Percentiles rank a stretch among this genome's conserved stretches.
phyloP scores from a whole-genome alignment of 2,113 vertebrate species.

The Catharus fuscescens region DNA sequence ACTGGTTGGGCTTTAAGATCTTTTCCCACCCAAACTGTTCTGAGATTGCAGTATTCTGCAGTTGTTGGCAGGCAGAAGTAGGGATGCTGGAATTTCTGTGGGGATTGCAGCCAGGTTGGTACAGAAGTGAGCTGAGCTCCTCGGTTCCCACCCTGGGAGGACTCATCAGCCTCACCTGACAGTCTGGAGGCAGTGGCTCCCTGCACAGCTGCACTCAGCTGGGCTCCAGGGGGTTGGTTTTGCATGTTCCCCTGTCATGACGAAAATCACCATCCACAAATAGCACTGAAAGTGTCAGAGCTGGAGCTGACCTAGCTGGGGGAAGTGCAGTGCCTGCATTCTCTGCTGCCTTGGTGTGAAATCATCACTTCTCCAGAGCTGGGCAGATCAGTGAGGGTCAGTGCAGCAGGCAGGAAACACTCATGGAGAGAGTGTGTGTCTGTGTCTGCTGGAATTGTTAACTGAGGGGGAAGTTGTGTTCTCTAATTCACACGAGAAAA shows the following conservation, averaged over 20 bases:
- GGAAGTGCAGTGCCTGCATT: neutral
- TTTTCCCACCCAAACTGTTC: rapidly evolving
- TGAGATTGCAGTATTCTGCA: neutral
- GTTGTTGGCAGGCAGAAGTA: neutral
- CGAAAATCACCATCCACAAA: neutral
- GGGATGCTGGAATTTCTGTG: neutral
- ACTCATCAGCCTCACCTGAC: neutral
- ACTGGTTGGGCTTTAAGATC: neutral
- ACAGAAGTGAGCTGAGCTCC: neutral
- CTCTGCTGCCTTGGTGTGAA: neutral
- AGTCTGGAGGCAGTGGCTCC: neutral
- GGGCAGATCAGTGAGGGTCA: rapidly evolving
- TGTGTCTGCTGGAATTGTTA: neutral
- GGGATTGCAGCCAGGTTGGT: neutral
- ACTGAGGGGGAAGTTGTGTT: neutral
- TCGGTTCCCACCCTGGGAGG: neutral
- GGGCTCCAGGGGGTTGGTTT: neutral
- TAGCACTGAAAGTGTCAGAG: neutral
- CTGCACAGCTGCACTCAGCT: neutral
- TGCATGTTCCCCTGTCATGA: neutral
- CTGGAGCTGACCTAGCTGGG: neutral
- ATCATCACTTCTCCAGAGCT: neutral
- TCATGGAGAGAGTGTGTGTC: neutral
- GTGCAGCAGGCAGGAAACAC: neutral
- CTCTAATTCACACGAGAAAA: neutral